phyloP scores from a whole-genome alignment of 1,140 invertebrate genomes.

The Gonatopus flavifemur region DNA sequence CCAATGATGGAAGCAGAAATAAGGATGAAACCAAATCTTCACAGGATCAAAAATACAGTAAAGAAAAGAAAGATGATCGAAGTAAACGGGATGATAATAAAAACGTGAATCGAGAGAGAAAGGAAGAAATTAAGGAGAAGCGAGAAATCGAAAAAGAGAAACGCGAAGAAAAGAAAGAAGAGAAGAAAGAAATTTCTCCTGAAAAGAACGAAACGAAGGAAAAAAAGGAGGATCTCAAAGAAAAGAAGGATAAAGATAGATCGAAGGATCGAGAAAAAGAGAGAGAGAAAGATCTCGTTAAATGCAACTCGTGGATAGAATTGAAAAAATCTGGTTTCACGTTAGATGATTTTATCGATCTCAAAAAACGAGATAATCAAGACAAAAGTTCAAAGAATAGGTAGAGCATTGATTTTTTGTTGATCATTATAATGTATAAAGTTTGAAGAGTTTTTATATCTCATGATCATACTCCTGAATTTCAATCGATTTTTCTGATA shows the following conservation, averaged over 20 bases:
- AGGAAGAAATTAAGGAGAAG: conserved; percentile 25
- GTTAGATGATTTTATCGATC: conserved; percentile 35
- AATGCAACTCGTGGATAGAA: conserved; percentile 41
- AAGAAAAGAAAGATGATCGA: conserved; percentile 31
- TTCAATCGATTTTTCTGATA: too few relatives aligned
- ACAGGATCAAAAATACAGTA: conserved; percentile 32
- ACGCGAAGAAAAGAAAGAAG: conserved; percentile 19
- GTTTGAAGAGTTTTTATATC: too few relatives aligned
- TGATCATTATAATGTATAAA: too few relatives aligned
- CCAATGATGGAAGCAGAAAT: conserved; percentile 27
- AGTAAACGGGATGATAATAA: conserved; percentile 29
- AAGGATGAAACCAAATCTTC: conserved; percentile 24
- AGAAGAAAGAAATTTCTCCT: not conserved
- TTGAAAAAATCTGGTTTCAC: conserved; percentile 39
- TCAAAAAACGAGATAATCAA: conserved; percentile 28
- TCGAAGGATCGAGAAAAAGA: conserved; percentile 30
- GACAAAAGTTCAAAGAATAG: conserved; percentile 34
- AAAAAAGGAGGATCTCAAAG: conserved; percentile 25
- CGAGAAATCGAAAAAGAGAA: conserved; percentile 28
- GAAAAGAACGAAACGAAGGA: conserved; percentile 13
- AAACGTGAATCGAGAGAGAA: conserved; percentile 22
- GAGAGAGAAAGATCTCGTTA: conserved; percentile 35
- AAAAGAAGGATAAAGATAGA: conserved; percentile 24
- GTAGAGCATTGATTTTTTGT: too few relatives aligned
- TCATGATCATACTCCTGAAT: too few relatives aligned